Conservation (phyloP, 2,797 vertebrate genomes). For the Parauchenoglanis punctatus region DNA sequence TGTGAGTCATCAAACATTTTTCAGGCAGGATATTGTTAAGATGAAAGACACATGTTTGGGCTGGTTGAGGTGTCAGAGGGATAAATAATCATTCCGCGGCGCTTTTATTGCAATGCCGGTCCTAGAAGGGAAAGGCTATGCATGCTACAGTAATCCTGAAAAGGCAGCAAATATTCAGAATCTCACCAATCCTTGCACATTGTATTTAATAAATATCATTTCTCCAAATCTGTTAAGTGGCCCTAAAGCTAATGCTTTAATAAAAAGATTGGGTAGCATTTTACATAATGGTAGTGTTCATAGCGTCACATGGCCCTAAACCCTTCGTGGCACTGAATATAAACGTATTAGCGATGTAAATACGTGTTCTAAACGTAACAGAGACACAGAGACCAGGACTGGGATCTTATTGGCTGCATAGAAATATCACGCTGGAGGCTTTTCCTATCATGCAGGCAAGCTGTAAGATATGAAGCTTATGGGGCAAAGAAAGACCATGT, state of each 20-base stretch:
- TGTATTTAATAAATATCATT: constrained; percentile 20
- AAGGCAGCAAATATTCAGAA: constrained; percentile 32
- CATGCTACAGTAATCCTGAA: constrained; percentile 32
- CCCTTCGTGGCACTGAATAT: neutral
- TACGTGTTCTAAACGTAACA: neutral
- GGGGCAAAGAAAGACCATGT: neutral
- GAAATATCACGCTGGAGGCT: neutral
- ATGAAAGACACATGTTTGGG: constrained; percentile 47
- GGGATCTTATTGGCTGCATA: neutral
- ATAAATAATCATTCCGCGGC: constrained; percentile 36
- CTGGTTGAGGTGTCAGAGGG: constrained; percentile 36
- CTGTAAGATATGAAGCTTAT: neutral
- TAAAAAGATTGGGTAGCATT: neutral
- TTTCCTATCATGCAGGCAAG: neutral
- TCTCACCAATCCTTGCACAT: constrained; percentile 31
- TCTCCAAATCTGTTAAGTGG: constrained; percentile 29
- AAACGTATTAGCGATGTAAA: neutral
- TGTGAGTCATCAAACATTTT: constrained; percentile 45
- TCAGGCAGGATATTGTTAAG: constrained; percentile 55
- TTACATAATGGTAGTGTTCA: neutral
- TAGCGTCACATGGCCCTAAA: neutral
- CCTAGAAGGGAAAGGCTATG: constrained; percentile 18
- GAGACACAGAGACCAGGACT: neutral
- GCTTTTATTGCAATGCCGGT: constrained; percentile 3
- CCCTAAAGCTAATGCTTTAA: neutral